These are phyloP conservation scores for Cardinalis cardinalis DNA, from an alignment of 2,113 vertebrate species.

Conservation along the genomic window DNA sequence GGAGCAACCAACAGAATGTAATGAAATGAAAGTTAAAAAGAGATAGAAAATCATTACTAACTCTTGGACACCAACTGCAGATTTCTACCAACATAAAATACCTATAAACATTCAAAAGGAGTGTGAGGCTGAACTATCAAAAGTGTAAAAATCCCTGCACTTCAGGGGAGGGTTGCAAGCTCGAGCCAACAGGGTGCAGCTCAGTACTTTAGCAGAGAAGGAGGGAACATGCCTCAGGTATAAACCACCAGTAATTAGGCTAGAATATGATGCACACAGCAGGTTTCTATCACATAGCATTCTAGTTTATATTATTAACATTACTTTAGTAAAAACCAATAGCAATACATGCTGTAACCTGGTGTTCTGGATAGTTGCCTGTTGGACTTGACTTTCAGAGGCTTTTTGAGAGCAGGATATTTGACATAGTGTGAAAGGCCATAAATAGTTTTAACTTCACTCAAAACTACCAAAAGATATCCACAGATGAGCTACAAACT, in stretches of 20 bases:
- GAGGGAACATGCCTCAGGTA: not conserved
- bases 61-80: not conserved
- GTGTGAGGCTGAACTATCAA: not conserved
- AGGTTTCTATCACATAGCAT: not conserved
- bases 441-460: not conserved
- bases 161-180: not conserved
- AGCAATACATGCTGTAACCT: not conserved
- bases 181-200: not conserved
- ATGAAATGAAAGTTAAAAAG: not conserved
- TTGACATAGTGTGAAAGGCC: not conserved
- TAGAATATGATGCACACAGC: not conserved
- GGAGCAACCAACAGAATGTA: not conserved
- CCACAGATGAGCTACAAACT: not conserved
- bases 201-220: not conserved
- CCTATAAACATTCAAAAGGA: not conserved
- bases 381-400: not conserved
- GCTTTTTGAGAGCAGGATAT: not conserved
- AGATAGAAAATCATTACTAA: not conserved
- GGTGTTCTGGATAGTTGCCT: not conserved
- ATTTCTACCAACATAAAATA: not conserved
- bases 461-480: not conserved
- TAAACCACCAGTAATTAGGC: not conserved
- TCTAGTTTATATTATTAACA: not conserved
- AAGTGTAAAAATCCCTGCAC: not conserved
- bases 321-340: not conserved